A percentile compares a stretch with the other conserved stretches of the same genome.
These are phyloP conservation scores for Squalus acanthias DNA, from an alignment of 2,797 vertebrate genomes.

Conservation along the genomic window DNA sequence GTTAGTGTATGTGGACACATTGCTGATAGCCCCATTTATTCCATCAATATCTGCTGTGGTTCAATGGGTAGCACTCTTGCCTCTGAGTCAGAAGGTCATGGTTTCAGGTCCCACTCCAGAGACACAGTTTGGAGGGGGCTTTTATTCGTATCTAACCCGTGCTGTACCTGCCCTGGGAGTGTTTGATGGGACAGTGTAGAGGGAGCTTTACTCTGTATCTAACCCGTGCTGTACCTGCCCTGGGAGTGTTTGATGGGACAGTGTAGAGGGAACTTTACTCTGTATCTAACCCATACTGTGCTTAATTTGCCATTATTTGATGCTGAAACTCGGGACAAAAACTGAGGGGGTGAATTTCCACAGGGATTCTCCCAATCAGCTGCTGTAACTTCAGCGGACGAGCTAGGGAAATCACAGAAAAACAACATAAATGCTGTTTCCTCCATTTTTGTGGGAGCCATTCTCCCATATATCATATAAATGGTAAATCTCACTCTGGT, in stretches of 20 bases:
- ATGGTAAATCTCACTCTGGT: not conserved
- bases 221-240: not conserved
- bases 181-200: not conserved
- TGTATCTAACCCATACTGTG: not conserved
- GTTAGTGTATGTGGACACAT: too few relatives aligned
- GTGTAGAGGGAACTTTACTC: not conserved
- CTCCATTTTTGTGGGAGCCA: not conserved
- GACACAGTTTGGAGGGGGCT: not conserved
- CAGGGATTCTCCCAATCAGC: too few relatives aligned
- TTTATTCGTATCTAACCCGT: not conserved
- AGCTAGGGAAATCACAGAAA: not conserved
- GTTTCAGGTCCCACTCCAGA: not conserved
- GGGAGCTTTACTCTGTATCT: not conserved
- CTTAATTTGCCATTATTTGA: not conserved
- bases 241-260: not conserved
- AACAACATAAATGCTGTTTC: not conserved
- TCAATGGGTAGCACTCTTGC: not conserved
- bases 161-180: not conserved
- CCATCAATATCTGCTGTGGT: too few relatives aligned
- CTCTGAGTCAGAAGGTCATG: not conserved
- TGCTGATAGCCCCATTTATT: too few relatives aligned
- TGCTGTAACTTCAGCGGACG: not conserved
- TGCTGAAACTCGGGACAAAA: not conserved
- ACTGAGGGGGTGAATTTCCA: too few relatives aligned
- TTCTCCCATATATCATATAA: not conserved